These are phyloP conservation scores for Pristis pectinata DNA, from an alignment of 2,797 vertebrate genomes.

Conservation along the genomic window DNA sequence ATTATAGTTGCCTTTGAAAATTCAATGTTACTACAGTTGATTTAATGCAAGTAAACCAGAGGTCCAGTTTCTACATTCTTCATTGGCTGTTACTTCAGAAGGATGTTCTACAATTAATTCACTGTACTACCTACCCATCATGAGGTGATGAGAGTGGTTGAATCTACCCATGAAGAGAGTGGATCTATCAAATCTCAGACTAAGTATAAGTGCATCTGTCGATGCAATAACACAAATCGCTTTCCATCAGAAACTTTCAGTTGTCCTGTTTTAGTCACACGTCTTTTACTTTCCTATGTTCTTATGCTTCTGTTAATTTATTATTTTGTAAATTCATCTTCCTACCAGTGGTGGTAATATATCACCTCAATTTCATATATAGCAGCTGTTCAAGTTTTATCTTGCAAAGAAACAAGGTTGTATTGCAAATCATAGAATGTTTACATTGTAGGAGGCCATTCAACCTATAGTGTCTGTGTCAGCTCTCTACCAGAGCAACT, in stretches of 20 bases:
- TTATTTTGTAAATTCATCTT: background rate
- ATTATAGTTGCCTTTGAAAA: background rate
- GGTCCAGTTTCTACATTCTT: background rate
- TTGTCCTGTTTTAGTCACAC: background rate
- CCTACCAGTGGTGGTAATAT: background rate
- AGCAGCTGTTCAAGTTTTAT: background rate
- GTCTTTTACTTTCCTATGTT: background rate
- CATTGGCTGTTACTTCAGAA: background rate
- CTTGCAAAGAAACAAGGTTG: too few relatives aligned
- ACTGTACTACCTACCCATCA: too few relatives aligned
- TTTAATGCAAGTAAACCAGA: background rate
- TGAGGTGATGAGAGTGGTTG: background rate
- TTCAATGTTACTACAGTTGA: background rate
- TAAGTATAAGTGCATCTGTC: background rate
- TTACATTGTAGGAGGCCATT: too few relatives aligned
- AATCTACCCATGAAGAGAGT: background rate
- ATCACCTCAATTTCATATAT: background rate
- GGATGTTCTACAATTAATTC: background rate
- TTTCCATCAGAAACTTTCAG: background rate
- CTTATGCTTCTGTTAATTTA: background rate
- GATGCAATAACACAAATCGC: too few relatives aligned
- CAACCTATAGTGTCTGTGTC: too few relatives aligned
- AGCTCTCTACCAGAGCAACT: too few relatives aligned
- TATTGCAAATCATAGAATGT: too few relatives aligned
- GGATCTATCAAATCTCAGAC: background rate